Percentiles rank a stretch among this genome's conserved stretches.
These are phyloP conservation scores for Calliopsis andreniformis DNA, from an alignment of 1,140 invertebrate genomes.

Conservation along the genomic window DNA sequence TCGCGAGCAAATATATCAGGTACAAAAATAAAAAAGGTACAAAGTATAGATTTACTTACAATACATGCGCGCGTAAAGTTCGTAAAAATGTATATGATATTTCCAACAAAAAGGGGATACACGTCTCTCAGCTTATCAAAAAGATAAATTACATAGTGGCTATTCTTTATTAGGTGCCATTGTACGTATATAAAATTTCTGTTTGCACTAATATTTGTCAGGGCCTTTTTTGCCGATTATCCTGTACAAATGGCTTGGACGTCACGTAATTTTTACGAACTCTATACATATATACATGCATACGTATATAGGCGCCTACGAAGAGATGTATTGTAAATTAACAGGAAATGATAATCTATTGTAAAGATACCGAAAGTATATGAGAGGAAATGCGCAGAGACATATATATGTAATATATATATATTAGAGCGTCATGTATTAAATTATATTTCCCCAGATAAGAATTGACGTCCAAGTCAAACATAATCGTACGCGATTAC, in stretches of 20 bases:
- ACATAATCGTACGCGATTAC: conserved; percentile 53
- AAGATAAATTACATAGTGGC: conserved; percentile 4
- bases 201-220: conserved; percentile 60
- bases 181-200: neutral
- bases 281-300: conserved; percentile 28
- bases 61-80: conserved; percentile 53
- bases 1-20: conserved; percentile 65
- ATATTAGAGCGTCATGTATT: conserved; percentile 40
- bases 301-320: conserved; percentile 23
- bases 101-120: conserved; percentile 46
- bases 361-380: conserved; percentile 37
- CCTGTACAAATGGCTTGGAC: conserved; percentile 68
- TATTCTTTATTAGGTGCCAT: neutral
- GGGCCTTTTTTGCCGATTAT: conserved; percentile 68
- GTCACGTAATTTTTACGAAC: conserved; percentile 52
- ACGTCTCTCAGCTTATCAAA: conserved; percentile 38
- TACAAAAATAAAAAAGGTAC: conserved; percentile 66
- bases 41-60: conserved; percentile 66
- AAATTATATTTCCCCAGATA: conserved; percentile 26
- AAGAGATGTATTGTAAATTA: conserved; percentile 43
- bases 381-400: conserved; percentile 16
- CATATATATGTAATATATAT: conserved; percentile 36
- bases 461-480: conserved; percentile 62
- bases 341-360: conserved; percentile 39
- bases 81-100: conserved; percentile 57